Evolutionary conservation across 2,888 invertebrate species (phyloP).

Genomic region (Ochropleura plecta): DNA sequence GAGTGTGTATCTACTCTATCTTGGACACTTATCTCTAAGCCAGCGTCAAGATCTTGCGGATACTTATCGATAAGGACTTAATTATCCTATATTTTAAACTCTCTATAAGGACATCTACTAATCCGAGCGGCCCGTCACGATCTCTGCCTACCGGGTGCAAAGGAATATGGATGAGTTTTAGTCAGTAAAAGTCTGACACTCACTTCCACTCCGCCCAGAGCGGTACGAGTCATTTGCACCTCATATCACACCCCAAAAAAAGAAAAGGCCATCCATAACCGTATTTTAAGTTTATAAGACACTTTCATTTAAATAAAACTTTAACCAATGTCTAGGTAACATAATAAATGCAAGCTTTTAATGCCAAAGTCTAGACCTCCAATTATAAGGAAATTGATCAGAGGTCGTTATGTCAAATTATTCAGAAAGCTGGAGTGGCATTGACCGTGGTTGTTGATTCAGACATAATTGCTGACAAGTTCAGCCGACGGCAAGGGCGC

Average conservation of each 20-base stretch:
- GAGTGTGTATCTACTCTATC: neutral
- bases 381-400: conserved; percentile 45
- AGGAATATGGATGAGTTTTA: too few relatives aligned
- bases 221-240: too few relatives aligned
- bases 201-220: too few relatives aligned
- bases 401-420: conserved; percentile 50
- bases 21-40: neutral
- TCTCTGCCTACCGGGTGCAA: too few relatives aligned
- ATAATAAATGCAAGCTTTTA: neutral
- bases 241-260: too few relatives aligned
- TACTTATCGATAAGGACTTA: neutral
- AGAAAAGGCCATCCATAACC: too few relatives aligned
- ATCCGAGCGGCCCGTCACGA: too few relatives aligned
- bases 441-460: conserved; percentile 56
- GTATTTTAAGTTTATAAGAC: neutral
- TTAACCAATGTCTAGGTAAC: neutral
- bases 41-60: neutral
- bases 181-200: too few relatives aligned
- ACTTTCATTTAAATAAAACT: neutral
- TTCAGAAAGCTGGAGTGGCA: conserved; percentile 39
- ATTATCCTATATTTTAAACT: too few relatives aligned
- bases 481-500: conserved; percentile 49
- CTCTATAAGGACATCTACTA: neutral
- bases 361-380: conserved; percentile 29
- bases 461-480: conserved; percentile 50